Evolutionary conservation across 2,888 invertebrate species (phyloP).

Genomic region (Carpatolechia fugitivella): DNA sequence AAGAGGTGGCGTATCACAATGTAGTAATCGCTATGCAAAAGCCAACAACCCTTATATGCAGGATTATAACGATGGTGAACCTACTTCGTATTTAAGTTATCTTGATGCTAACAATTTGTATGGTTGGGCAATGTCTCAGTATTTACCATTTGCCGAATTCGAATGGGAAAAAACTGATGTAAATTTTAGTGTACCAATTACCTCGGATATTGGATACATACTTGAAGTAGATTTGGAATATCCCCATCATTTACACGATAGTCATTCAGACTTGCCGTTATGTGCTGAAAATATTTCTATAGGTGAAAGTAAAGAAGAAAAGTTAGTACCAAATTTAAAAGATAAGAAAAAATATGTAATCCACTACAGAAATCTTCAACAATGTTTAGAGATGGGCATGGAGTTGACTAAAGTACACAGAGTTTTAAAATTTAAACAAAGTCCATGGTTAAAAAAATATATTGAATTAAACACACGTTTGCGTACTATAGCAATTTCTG

Average conservation of each 20-base stretch:
- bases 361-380: conserved; percentile 31
- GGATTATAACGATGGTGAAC: conserved; percentile 27
- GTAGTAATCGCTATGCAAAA: conserved; percentile 31
- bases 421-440: conserved; percentile 40
- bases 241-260: conserved; percentile 30
- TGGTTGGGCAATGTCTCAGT: conserved; percentile 40
- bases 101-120: conserved; percentile 46
- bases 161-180: conserved; percentile 30
- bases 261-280: conserved; percentile 32
- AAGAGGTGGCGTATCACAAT: conserved; percentile 26
- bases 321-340: conserved; percentile 26
- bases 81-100: conserved; percentile 32
- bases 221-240: conserved; percentile 39
- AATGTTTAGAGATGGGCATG: conserved; percentile 28
- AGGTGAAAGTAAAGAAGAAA: conserved; percentile 12
- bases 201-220: conserved; percentile 24
- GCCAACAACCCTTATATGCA: conserved; percentile 39
- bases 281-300: conserved; percentile 22
- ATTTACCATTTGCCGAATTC: conserved; percentile 35
- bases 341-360: conserved; percentile 27
- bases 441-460: conserved; percentile 43
- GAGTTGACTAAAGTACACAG: conserved; percentile 24
- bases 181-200: conserved; percentile 18
- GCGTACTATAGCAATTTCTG: conserved; percentile 32
- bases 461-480: conserved; percentile 48